Evolutionary conservation across 2,888 invertebrate genomes (phyloP).

Genomic region (Lepidochrysops patricia): DNA sequence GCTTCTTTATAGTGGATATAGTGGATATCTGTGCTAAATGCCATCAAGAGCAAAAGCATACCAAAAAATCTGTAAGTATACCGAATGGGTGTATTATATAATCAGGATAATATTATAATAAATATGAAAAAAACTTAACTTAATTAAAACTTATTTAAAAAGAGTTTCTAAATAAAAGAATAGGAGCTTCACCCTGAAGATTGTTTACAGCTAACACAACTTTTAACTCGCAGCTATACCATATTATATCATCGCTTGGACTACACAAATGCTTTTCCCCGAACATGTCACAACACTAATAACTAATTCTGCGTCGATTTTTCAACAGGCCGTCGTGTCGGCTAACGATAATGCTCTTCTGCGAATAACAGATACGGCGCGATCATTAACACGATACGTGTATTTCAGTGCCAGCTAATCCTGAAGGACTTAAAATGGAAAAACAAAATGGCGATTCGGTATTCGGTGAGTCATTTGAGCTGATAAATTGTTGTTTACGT

Average conservation of each 20-base stretch:
- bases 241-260: not conserved
- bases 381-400: not conserved
- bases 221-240: too few species aligned
- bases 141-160: too few species aligned
- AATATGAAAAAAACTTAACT: too few species aligned
- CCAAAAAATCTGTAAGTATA: too few species aligned
- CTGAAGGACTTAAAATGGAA: constrained; percentile 5
- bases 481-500: not conserved
- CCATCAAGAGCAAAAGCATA: too few species aligned
- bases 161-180: too few species aligned
- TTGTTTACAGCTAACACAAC: too few species aligned
- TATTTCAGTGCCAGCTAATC: not conserved
- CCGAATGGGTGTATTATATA: too few species aligned
- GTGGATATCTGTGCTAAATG: too few species aligned
- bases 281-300: not conserved
- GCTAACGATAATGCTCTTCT: not conserved
- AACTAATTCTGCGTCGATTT: constrained; percentile 7
- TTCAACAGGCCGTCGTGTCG: not conserved
- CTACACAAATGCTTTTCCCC: not conserved
- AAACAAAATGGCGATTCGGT: not conserved
- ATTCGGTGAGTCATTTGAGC: not conserved
- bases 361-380: constrained; percentile 7
- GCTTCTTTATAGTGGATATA: too few species aligned
- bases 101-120: too few species aligned
- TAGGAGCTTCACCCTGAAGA: too few species aligned